A percentile compares a stretch with the other conserved stretches of the same genome.
Conservation (phyloP, 1,140 invertebrate species). For the Macrobrachium rosenbergii region DNA sequence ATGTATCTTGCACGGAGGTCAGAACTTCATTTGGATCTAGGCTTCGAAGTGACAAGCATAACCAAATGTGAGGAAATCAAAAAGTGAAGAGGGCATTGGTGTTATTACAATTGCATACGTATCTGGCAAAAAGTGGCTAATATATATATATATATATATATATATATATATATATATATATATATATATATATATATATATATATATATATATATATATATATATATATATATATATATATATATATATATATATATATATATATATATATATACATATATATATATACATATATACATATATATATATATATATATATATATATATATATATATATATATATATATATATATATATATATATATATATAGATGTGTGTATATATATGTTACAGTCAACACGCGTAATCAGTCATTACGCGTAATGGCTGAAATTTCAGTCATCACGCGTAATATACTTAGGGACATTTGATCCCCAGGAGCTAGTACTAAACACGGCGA, state of each 20-base stretch:
- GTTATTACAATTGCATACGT: not conserved
- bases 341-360: too few species aligned
- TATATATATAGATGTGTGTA: too few species aligned
- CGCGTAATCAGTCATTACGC: too few species aligned
- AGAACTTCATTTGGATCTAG: too few species aligned
- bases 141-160: constrained; percentile 8
- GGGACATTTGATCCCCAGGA: too few species aligned
- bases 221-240: constrained; percentile 22
- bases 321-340: constrained; percentile 18
- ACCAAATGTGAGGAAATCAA: not conserved
- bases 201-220: constrained; percentile 13
- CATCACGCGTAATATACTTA: too few species aligned
- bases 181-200: constrained; percentile 9
- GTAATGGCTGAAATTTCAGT: too few species aligned
- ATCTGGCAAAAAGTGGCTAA: not conserved
- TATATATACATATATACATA: constrained; percentile 4
- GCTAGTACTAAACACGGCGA: too few species aligned
- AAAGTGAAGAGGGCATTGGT: not conserved
- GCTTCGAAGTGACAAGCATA: too few species aligned
- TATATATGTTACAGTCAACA: too few species aligned
- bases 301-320: constrained; percentile 19
- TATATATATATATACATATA: constrained; percentile 18
- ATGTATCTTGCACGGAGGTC: too few species aligned
- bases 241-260: constrained; percentile 27
- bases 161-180: constrained; percentile 14